A percentile compares a stretch with the other conserved stretches of the same genome.
phyloP scores from a whole-genome alignment of 1,140 invertebrate genomes.

The Macrostomum lignano region DNA sequence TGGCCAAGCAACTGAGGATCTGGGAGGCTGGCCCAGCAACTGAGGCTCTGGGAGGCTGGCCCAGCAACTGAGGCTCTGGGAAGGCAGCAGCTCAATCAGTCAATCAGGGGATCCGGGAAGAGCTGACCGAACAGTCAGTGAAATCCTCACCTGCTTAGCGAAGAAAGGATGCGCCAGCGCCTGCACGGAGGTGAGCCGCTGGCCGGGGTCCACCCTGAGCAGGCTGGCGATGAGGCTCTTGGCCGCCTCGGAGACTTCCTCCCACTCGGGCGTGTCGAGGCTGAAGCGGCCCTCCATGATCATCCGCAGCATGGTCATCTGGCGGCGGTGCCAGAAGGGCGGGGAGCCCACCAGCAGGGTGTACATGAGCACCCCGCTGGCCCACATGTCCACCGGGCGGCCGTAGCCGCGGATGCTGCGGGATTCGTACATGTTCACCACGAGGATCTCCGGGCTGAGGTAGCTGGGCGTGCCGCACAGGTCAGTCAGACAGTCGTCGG shows the following conservation, averaged over 20 bases:
- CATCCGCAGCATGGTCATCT: slow-evolving; percentile 87
- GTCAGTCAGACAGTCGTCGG: slow-evolving; percentile 33
- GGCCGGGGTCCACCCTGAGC: slow-evolving; percentile 54
- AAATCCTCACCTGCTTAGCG: too few species aligned
- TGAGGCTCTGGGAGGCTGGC: too few species aligned
- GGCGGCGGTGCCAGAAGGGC: slow-evolving; percentile 98
- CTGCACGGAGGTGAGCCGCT: slow-evolving; percentile 51
- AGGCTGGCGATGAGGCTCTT: slow-evolving; percentile 67
- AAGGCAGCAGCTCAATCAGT: too few species aligned
- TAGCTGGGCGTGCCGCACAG: slow-evolving; percentile 92
- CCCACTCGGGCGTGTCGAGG: slow-evolving; percentile 63
- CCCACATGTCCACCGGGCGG: slow-evolving; percentile 52
- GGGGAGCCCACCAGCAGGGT: slow-evolving; percentile 86
- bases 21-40: too few species aligned
- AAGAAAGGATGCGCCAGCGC: slow-evolving; percentile 42
- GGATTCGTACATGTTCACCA: slow-evolving; percentile 84
- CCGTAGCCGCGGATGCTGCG: too few species aligned
- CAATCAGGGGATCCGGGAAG: too few species aligned
- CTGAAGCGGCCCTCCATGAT: slow-evolving; percentile 77
- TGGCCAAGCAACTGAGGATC: too few species aligned
- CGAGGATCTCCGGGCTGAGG: slow-evolving; percentile 80
- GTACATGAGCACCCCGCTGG: slow-evolving; percentile 94
- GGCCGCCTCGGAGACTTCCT: slow-evolving; percentile 50
- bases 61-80: too few species aligned
- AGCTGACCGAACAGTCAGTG: too few species aligned